Evolutionary conservation across 23 tunicate genomes (phyloP), one percentile per base, ranked within the genome.

Genomic region (Halocynthia aurantium): DNA sequence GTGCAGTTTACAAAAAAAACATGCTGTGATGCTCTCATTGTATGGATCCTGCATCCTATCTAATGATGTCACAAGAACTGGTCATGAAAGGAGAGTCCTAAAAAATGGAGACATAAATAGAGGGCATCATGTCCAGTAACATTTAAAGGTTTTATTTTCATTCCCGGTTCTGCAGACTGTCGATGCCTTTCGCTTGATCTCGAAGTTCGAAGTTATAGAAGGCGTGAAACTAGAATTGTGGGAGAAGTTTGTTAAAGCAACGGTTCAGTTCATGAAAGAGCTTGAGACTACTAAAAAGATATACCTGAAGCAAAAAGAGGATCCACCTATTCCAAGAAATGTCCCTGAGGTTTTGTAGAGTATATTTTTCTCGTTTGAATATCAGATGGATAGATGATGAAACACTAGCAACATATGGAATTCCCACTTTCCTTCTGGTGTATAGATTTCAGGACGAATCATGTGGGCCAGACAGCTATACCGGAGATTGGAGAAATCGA

Each of bases 381-480:
- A 31, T 31, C 44, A 4, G 44, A 31, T 31, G 63, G n/a, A 67
- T 73, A 52, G 76, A 86, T 61, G 84, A 53, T 13, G 79, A 87
- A 66, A 70, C 52, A 72, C 70, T 87, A 5, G 81, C 71, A 57
- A 83, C 94, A 8, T 87, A 67, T 69, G 72, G 78, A 71, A 68
- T 80, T 10, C 94, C 86, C 55, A 82, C 82, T 77, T 87, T 83
- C 22, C 4, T 31, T 31, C 4, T 15, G 31, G 9, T 49, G 31
- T 49, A 55, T 13, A 82, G 96, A 80, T 89, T 50, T 79, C 96
- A 0, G 96, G 96, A 40, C 81, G 96, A 40, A 89, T 89, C 15
- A 71, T 80, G 83, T 89, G 96, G 96, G 75, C 96, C 0, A 55
- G 96, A 7, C 88, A 89, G 10, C 80, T 89, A 12, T 89, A 53